These are phyloP conservation scores for Fopius arisanus DNA, from an alignment of 1,140 invertebrate species.

Conservation along the genomic window DNA sequence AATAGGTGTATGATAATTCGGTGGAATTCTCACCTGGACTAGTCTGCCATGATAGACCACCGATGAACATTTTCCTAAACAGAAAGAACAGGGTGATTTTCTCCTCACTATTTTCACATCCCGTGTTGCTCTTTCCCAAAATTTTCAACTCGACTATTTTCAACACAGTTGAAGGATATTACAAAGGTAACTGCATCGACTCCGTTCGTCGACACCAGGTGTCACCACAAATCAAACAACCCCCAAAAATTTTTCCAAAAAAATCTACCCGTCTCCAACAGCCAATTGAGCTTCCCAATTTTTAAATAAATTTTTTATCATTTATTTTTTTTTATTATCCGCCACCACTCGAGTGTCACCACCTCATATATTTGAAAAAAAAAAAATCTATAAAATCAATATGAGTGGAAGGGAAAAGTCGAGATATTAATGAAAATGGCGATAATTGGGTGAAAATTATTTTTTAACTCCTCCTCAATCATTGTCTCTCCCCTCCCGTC, in stretches of 20 bases:
- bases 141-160: neutral
- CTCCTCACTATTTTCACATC: neutral
- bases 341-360: neutral
- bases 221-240: constrained; percentile 56
- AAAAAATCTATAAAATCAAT: neutral
- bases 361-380: no score
- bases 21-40: constrained; percentile 86
- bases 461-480: neutral
- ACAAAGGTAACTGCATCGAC: constrained; percentile 42
- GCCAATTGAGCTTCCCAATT: no score
- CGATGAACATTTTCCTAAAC: constrained; percentile 99
- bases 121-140: neutral
- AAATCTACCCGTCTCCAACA: no score
- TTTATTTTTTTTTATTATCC: neutral
- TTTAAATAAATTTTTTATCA: neutral
- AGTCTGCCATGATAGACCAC: constrained; percentile 98
- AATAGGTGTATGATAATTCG: neutral
- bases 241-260: neutral
- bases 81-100: constrained; percentile 64
- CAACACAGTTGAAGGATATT: neutral
- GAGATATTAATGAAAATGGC: neutral
- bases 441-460: neutral
- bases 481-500: neutral
- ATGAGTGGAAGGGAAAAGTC: neutral
- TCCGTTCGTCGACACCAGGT: constrained; percentile 50